These are phyloP conservation scores for Phoenicopterus ruber DNA, from an alignment of 2,113 vertebrate genomes.

Conservation along the genomic window DNA sequence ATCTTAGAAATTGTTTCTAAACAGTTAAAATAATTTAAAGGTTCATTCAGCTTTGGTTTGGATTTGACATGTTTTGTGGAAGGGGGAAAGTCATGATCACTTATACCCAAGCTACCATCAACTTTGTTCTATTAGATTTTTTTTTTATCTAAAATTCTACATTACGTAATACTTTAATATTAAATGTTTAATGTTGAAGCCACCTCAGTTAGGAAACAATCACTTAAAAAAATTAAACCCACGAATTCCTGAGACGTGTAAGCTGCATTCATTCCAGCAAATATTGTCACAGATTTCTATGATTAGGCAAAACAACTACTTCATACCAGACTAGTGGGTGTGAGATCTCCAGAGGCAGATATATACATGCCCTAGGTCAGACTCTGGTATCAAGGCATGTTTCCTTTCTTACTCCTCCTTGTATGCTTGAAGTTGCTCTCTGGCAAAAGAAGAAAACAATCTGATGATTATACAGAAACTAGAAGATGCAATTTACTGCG, in stretches of 20 bases:
- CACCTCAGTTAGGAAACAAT: background rate
- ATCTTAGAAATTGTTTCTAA: background rate
- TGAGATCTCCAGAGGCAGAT: background rate
- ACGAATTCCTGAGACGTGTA: background rate
- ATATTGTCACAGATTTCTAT: background rate
- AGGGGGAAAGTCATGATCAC: background rate
- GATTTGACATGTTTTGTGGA: background rate
- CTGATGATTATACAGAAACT: background rate
- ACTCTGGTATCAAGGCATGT: background rate
- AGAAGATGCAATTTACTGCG: background rate
- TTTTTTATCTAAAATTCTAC: background rate
- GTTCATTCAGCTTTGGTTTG: background rate
- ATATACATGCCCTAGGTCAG: background rate
- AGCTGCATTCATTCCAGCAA: background rate
- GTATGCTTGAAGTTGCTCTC: background rate
- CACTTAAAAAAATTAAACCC: background rate
- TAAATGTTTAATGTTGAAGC: background rate
- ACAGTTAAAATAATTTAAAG: background rate
- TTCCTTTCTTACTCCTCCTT: background rate
- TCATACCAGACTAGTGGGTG: background rate
- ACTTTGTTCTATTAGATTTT: background rate
- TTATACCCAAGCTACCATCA: background rate
- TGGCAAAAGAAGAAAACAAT: background rate
- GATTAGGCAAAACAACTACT: background rate
- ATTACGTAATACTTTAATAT: background rate